These are phyloP conservation scores for Leptura quadrifasciata DNA, from an alignment of 2,888 invertebrate genomes.

Conservation along the genomic window DNA sequence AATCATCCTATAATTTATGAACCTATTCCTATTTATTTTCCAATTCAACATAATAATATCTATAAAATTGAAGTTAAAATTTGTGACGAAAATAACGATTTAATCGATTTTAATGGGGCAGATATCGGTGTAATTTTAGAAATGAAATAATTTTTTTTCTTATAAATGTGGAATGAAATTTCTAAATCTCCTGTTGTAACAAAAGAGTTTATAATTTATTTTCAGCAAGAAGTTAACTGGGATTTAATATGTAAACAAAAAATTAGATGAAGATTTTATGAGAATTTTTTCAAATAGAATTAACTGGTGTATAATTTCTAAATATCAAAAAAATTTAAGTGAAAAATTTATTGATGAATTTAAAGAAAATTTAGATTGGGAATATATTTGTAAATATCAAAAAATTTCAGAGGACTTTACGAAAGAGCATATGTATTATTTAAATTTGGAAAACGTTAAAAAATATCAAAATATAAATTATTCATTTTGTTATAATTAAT, in stretches of 20 bases:
- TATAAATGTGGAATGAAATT: slow-evolving; percentile 20
- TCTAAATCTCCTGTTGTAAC: slow-evolving; percentile 20
- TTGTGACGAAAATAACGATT: neutral
- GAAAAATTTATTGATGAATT: neutral
- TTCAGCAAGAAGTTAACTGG: too few relatives aligned
- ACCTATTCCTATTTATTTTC: neutral
- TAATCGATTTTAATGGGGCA: slow-evolving; percentile 14
- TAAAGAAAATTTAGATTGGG: neutral
- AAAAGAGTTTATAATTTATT: neutral
- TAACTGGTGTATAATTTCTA: neutral
- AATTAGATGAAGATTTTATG: neutral
- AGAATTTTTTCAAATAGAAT: neutral
- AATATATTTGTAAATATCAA: too few relatives aligned
- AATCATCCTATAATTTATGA: too few relatives aligned
- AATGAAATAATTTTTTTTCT: slow-evolving; percentile 16
- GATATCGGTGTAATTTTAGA: too few relatives aligned
- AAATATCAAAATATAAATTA: neutral
- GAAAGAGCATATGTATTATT: neutral
- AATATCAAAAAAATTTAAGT: neutral
- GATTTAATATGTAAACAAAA: neutral
- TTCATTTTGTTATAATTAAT: neutral
- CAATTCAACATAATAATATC: neutral
- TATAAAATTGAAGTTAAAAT: neutral
- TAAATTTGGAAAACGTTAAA: neutral
- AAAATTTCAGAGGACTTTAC: neutral